Percentiles rank a stretch among this genome's conserved stretches.
Conservation (phyloP, 1,140 invertebrate species). For the Eumaeus atala region DNA sequence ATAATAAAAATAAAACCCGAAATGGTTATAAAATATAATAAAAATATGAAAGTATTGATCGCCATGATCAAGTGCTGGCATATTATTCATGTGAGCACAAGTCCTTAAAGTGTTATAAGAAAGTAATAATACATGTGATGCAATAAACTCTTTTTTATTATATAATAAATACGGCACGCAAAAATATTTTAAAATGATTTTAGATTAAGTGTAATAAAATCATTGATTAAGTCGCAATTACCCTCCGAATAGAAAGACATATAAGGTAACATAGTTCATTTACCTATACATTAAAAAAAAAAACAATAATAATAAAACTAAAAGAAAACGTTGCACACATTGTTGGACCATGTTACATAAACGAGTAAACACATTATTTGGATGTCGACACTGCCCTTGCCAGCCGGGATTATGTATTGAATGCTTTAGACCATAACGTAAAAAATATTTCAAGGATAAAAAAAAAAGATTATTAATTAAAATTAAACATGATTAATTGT, state of each 20-base stretch:
- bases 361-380: conserved; percentile 20
- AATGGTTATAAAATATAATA: neutral
- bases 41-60: conserved; percentile 9
- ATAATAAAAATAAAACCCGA: conserved; percentile 5
- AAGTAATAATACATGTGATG: neutral
- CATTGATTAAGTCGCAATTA: conserved; percentile 20
- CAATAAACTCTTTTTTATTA: conserved; percentile 1
- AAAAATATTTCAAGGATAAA: too few relatives aligned
- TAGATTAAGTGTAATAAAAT: conserved; percentile 15
- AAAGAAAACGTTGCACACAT: conserved; percentile 21
- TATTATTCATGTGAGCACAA: conserved; percentile 11
- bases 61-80: conserved; percentile 2
- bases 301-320: conserved; percentile 19
- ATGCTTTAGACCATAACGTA: too few relatives aligned
- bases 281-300: conserved; percentile 17
- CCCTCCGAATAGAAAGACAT: conserved; percentile 14
- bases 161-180: too few relatives aligned
- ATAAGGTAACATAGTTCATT: conserved; percentile 21
- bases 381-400: conserved; percentile 21
- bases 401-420: conserved; percentile 25
- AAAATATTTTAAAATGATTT: too few relatives aligned
- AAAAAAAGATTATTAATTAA: too few relatives aligned
- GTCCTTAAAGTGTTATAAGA: conserved; percentile 1
- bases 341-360: conserved; percentile 19
- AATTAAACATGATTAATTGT: too few relatives aligned